Percentiles rank a stretch among this genome's conserved stretches.
Conservation (phyloP, 2,888 invertebrate genomes). For the Thymelicus lineola region DNA sequence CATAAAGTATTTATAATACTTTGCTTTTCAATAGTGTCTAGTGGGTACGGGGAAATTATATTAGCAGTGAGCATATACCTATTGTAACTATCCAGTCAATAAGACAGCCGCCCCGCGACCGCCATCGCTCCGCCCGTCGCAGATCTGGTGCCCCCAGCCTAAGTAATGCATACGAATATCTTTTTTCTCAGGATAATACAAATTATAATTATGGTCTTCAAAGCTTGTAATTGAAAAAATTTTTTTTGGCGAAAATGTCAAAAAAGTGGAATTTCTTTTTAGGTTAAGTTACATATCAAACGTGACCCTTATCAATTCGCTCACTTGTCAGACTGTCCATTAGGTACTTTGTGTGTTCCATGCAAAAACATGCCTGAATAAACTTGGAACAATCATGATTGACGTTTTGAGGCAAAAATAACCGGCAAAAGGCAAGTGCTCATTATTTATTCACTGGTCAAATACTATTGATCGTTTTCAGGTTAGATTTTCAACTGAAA, state of each 20-base stretch:
- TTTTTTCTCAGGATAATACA: no score
- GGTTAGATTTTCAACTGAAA: background rate
- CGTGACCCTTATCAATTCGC: constrained; percentile 67
- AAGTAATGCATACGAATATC: no score
- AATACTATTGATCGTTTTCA: constrained; percentile 1
- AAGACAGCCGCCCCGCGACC: no score
- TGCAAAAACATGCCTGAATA: constrained; percentile 46
- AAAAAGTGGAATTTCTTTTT: constrained; percentile 48
- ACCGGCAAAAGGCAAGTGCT: constrained; percentile 19
- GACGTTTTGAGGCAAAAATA: constrained; percentile 25
- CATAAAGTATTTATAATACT: no score
- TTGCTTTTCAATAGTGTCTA: no score
- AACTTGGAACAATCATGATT: constrained; percentile 39
- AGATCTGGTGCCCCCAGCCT: no score
- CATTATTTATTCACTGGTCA: constrained; percentile 30
- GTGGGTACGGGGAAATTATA: no score
- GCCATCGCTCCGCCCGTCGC: no score
- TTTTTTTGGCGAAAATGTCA: constrained; percentile 27
- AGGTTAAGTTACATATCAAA: constrained; percentile 53
- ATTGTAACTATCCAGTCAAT: no score
- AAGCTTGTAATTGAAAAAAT: background rate
- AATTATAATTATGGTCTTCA: background rate
- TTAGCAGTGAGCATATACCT: no score
- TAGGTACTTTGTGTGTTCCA: constrained; percentile 48
- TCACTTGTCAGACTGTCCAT: constrained; percentile 55